A percentile compares a stretch with the other conserved stretches of the same genome.
phyloP scores from a whole-genome alignment of 2,797 vertebrate genomes.

The Lagodon rhomboides region DNA sequence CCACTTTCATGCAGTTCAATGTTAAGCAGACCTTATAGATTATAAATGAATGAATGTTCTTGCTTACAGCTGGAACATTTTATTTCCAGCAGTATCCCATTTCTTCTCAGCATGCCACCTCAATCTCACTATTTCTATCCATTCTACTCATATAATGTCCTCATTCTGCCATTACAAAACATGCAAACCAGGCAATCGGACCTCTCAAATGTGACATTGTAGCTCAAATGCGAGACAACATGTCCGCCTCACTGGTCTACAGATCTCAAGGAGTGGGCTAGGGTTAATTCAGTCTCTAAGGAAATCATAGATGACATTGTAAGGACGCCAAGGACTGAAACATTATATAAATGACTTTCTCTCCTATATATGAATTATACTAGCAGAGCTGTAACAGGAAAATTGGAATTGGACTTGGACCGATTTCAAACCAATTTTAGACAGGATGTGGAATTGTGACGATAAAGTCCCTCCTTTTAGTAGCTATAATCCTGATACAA shows the following conservation, averaged over 20 bases:
- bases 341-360: slow-evolving; percentile 19
- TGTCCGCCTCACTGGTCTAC: no score
- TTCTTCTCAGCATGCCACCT: no score
- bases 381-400: slow-evolving; percentile 1
- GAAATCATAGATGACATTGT: slow-evolving; percentile 21
- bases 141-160: not conserved
- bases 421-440: slow-evolving; percentile 34
- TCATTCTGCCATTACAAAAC: not conserved
- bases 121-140: not conserved
- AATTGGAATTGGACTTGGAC: slow-evolving; percentile 31
- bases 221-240: not conserved
- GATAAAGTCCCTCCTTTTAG: slow-evolving; percentile 28
- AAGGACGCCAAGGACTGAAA: slow-evolving; percentile 8
- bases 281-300: not conserved
- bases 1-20: not conserved
- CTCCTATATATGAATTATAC: slow-evolving; percentile 11
- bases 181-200: not conserved
- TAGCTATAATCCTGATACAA: slow-evolving; percentile 18
- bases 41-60: not conserved
- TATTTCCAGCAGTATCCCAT: no score
- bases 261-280: no score
- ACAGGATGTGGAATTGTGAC: slow-evolving; percentile 1
- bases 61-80: not conserved
- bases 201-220: not conserved
- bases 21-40: not conserved